Base-by-base conservation (phyloP, 2,797 vertebrate species). In the Gambusia yucatana region DNA sequence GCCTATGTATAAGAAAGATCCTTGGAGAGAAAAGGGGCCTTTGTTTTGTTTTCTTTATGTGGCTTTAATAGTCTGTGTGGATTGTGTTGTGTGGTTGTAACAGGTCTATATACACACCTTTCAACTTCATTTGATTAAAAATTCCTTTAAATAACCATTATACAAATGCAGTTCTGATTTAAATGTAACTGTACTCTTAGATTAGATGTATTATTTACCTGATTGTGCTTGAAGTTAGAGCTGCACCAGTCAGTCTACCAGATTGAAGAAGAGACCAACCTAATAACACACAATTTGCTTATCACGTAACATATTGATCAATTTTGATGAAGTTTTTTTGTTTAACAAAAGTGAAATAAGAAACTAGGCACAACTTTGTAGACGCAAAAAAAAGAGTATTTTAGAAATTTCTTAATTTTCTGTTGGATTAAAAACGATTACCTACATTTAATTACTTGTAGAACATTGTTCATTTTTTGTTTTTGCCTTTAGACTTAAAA, bases 41-140 rank as follows among this genome's bases (percentile, higher is more conserved):
- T n/a, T 83, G 4, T 70, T 74, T 17, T 72, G 25, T 55, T 85
- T 7, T 63, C 22, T 63, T 55, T 69, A 30, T 76, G 50, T 41
- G 43, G 30, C 20, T 25, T 16, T 33, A 14, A 33, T 73, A 33
- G 6, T 57, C n/a, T 67, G 48, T 52, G 43, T n/a, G 1, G 17
- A 22, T 76, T 57, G 25, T 22, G n/a, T 57, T 72, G 16, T 65
- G 9, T 52, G 48, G 13, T 39, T 41, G 50, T 6, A 52, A 3
- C 6, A 55, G 39, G 72, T 39, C 11, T 39, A 13, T 39, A 39
- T 52, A 52, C 48, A 50, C 39, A 39, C 47, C 9, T 46, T 46
- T 46, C 11, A 28, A 71, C 43, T n/a, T 71, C 25, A 73, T 52
- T 73, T 73, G 11, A 25, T 22, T 73, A 39, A 39, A 36, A 39